Evolutionary conservation across 2,888 invertebrate species (phyloP).

Genomic region (Coecobrya sp.): DNA sequence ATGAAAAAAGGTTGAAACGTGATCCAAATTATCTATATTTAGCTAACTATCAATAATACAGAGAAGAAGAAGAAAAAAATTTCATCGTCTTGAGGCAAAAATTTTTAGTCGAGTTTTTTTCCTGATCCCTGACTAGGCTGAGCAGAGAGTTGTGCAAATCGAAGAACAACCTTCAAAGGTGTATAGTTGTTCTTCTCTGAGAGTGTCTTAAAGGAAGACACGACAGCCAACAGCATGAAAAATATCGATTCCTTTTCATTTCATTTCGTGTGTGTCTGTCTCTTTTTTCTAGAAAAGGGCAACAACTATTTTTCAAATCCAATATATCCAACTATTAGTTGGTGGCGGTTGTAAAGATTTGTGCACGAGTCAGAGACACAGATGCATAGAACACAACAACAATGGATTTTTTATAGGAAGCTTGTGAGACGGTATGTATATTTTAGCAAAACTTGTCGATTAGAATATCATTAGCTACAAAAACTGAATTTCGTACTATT

Average conservation of each 20-base stretch:
- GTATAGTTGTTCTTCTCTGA: too few species aligned
- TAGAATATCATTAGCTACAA: conserved; percentile 2
- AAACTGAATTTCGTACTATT: too few species aligned
- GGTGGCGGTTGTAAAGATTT: not conserved
- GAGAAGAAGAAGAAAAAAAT: too few species aligned
- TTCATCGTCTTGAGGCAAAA: not conserved
- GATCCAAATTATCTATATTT: conserved; percentile 45
- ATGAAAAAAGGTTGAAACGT: conserved; percentile 39
- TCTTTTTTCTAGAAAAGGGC: too few species aligned
- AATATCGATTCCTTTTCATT: not conserved
- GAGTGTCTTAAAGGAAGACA: not conserved
- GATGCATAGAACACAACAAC: not conserved
- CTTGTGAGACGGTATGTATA: not conserved
- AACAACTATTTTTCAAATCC: not conserved
- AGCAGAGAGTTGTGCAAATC: too few species aligned
- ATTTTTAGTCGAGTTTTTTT: too few species aligned
- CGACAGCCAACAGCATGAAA: not conserved
- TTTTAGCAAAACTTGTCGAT: not conserved
- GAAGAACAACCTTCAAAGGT: not conserved
- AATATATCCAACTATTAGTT: not conserved
- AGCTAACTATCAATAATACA: too few species aligned
- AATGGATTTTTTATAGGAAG: conserved; percentile 2
- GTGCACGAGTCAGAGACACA: not conserved
- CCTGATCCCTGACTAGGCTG: too few species aligned
- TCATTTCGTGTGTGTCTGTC: too few species aligned